Evolutionary conservation across 2,113 vertebrate genomes (phyloP).

Genomic region (Coptodon rendalli): DNA sequence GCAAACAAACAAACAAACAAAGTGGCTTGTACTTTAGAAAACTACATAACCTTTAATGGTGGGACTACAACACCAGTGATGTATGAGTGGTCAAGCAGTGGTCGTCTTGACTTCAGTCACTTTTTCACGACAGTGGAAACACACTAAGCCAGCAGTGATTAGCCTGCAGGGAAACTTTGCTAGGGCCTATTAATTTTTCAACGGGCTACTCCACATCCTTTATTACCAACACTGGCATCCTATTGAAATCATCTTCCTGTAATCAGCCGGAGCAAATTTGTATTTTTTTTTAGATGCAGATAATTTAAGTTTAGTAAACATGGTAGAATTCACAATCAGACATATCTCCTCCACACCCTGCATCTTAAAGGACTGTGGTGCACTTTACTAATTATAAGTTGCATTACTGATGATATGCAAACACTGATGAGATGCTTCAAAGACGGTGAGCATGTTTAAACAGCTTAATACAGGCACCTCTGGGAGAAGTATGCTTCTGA

Average conservation of each 20-base stretch:
- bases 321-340: neutral
- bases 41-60: neutral
- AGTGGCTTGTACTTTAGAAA: neutral
- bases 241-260: neutral
- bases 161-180: neutral
- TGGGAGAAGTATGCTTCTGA: neutral
- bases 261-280: neutral
- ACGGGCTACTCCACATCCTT: neutral
- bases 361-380: neutral
- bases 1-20: neutral
- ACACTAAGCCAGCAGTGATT: neutral
- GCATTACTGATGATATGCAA: constrained; percentile 17
- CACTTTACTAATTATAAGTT: constrained; percentile 27
- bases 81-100: neutral
- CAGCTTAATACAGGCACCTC: neutral
- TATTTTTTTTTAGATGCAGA: neutral
- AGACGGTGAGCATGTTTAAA: constrained; percentile 12
- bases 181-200: neutral
- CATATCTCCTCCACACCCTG: neutral
- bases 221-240: neutral
- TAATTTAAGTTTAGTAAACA: neutral
- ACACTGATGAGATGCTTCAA: neutral
- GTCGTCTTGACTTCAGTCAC: rapidly evolving
- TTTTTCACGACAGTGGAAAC: neutral
- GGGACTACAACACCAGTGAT: neutral